A percentile compares a stretch with the other conserved stretches of the same genome.
These are phyloP conservation scores for Mus caroli DNA, from an alignment of 2,797 vertebrate genomes.

Conservation along the genomic window DNA sequence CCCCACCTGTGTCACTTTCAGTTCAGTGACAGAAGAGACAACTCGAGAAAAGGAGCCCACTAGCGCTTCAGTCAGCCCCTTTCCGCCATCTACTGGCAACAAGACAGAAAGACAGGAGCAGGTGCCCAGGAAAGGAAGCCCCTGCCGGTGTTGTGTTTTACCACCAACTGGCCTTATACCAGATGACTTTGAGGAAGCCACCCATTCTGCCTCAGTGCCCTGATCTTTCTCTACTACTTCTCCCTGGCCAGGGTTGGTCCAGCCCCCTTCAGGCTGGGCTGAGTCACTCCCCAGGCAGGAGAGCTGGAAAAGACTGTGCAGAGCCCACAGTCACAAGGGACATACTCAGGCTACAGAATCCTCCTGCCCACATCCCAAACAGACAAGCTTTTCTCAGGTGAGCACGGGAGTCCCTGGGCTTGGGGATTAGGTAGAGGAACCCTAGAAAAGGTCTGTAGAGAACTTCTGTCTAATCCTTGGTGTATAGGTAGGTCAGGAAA, in stretches of 20 bases:
- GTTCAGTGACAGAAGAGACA: not conserved
- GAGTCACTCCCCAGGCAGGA: conserved; percentile 48
- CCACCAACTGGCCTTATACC: not conserved
- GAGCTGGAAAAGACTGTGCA: not conserved
- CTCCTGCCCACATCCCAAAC: not conserved
- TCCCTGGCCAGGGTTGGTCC: not conserved
- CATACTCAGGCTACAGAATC: not conserved
- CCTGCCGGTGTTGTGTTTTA: not conserved
- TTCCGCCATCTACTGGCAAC: conserved; percentile 72
- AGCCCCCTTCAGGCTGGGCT: conserved; percentile 14
- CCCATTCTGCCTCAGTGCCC: not conserved
- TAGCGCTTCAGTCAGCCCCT: not conserved
- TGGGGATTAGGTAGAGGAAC: not conserved
- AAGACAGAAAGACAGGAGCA: conserved; percentile 22
- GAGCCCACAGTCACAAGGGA: not conserved
- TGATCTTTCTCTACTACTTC: conserved; percentile 4
- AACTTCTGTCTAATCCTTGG: not conserved
- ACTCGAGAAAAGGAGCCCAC: accelerated
- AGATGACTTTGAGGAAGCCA: not conserved
- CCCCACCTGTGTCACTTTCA: not conserved
- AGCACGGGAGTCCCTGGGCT: conserved; percentile 5
- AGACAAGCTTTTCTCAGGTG: conserved; percentile 49
- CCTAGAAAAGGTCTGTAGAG: not conserved
- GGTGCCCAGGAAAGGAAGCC: not conserved
- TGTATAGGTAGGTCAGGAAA: not conserved